Base-by-base conservation (phyloP, 2,888 invertebrate species). In the Sarcophaga subvicina region DNA sequence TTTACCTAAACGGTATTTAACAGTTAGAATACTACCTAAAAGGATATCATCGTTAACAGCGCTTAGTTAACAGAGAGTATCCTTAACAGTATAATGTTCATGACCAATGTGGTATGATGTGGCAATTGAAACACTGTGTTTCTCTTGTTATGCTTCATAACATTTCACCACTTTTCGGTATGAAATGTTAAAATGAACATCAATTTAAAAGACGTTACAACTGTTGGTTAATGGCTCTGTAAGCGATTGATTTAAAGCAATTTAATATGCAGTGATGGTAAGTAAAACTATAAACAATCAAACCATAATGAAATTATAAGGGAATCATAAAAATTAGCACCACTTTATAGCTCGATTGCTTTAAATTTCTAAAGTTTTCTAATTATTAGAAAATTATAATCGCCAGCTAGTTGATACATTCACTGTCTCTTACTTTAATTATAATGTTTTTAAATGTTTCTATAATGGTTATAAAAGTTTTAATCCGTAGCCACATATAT, bases 121-220 rank as follows among this genome's bases (percentile, higher is more conserved):
- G 85, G 85, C 3, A 70, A 12, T 2, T 73, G 82, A 66, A 82
- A 80, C 71, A 77, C 17, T 0, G 20, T 54, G 0, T 0, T 17
- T 54, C 54, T 54, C 14, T 54, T 12, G 71, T 70, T 37, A 75
- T 4, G 45, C 80, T 37, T 37, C 20, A 11, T 83, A 72, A 80
- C 67, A 81, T 71, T 78, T 81, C 81, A 87, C 83, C 87, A 76
- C 59, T 72, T 79, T 87, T 84, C 87, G 87, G 84, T 63, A 63
- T 84, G 11, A n/a, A 73, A 63, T 87, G 75, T 81, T 81, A 78
- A 45, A 22, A 10, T 4, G 6, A 1, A 8, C 12, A n/a, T 0
- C 14, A 47, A 14, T 4, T 20, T 64, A 27, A 71, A 14, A 49
- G 63, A 2, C 2, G 3, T 64, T 67, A 27, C 20, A 66, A 27